phyloP scores from a whole-genome alignment of 2,888 invertebrate genomes.

The Sturmia bella region DNA sequence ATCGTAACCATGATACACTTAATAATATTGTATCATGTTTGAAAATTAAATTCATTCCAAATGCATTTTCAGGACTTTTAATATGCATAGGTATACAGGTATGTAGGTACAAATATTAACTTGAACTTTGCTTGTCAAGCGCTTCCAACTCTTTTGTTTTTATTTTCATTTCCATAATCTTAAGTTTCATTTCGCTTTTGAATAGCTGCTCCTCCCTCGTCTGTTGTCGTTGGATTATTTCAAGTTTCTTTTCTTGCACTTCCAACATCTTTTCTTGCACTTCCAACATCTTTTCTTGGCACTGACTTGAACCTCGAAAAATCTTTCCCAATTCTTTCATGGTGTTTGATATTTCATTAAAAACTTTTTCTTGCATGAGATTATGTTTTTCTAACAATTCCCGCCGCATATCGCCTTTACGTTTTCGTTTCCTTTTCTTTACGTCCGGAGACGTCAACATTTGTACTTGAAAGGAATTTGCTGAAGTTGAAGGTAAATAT shows the following conservation, averaged over 20 bases:
- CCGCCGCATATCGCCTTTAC: not conserved
- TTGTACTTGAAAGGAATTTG: not conserved
- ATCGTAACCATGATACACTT: too few species aligned
- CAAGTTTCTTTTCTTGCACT: slow-evolving; percentile 46
- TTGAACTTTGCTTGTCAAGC: not conserved
- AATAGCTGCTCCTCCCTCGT: slow-evolving; percentile 36
- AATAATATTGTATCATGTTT: too few species aligned
- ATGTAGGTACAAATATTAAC: not conserved
- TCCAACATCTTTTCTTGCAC: slow-evolving; percentile 43
- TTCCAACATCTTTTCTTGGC: slow-evolving; percentile 43
- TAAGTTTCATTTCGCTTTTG: slow-evolving; percentile 29
- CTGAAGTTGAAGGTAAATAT: not conserved
- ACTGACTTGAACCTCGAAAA: slow-evolving; percentile 20
- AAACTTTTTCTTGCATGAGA: slow-evolving; percentile 25
- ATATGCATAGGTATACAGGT: too few species aligned
- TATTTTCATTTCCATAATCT: slow-evolving; percentile 31
- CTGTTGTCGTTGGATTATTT: slow-evolving; percentile 9
- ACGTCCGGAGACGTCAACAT: not conserved
- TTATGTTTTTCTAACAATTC: slow-evolving; percentile 23
- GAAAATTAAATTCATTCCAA: too few species aligned
- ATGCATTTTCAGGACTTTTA: too few species aligned
- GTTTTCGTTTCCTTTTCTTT: slow-evolving; percentile 16
- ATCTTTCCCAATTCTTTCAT: slow-evolving; percentile 15
- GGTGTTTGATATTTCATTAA: slow-evolving; percentile 14
- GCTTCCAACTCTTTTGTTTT: slow-evolving; percentile 37